Evolutionary conservation across 2,797 vertebrate species (phyloP).

Genomic region (Notamacropus eugenii): DNA sequence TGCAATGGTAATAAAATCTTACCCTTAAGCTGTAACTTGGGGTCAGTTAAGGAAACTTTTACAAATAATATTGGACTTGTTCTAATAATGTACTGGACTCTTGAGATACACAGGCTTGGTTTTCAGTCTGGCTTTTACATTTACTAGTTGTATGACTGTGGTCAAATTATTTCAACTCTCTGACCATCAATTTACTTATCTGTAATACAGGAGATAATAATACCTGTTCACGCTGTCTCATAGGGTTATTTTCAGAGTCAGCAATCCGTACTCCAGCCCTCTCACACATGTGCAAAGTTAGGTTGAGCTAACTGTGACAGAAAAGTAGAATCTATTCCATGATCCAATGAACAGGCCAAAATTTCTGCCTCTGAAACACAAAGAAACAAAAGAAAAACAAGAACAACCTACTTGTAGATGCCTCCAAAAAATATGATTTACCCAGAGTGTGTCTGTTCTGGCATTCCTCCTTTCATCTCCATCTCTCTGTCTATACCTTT

Average conservation of each 20-base stretch:
- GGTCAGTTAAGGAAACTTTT: neutral
- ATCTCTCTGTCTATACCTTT: too few species aligned
- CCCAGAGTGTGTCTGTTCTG: neutral
- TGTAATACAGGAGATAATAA: neutral
- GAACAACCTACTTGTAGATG: neutral
- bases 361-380: neutral
- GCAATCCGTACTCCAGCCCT: neutral
- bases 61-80: neutral
- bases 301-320: neutral
- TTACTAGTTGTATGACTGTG: neutral
- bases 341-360: neutral
- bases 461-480: neutral
- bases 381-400: neutral
- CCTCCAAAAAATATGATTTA: neutral
- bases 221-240: neutral
- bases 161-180: neutral
- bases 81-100: neutral
- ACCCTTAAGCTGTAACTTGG: neutral
- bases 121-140: neutral
- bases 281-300: neutral
- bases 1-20: conserved; percentile 42
- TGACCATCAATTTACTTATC: neutral
- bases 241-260: neutral
- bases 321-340: neutral
- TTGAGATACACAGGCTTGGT: neutral